Conservation (phyloP, 2,113 vertebrate species). For the Phaethon lepturus region DNA sequence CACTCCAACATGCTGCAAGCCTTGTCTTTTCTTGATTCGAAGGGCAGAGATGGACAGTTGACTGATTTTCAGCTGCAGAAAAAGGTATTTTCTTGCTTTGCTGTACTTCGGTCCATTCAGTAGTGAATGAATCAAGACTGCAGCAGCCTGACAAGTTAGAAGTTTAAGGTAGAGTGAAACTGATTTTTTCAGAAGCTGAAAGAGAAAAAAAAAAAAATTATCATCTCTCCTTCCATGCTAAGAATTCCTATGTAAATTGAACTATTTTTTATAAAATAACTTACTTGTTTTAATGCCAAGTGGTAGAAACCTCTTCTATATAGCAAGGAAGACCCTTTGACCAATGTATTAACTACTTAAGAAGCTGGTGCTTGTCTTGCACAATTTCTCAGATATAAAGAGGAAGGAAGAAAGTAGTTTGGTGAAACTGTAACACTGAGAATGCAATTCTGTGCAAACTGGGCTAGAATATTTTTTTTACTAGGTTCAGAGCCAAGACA, state of each 20-base stretch:
- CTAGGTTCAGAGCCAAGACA: constrained; percentile 1
- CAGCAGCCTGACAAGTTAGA: background rate
- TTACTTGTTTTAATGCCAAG: background rate
- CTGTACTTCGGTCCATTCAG: background rate
- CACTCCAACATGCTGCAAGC: background rate
- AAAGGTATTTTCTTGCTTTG: background rate
- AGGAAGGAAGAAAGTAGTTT: background rate
- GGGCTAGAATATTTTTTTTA: background rate
- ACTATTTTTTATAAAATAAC: background rate
- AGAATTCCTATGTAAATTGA: background rate
- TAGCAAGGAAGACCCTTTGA: background rate
- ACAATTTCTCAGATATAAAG: background rate
- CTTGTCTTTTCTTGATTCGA: background rate
- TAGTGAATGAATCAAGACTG: background rate
- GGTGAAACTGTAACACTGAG: background rate
- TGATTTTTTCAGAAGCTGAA: background rate
- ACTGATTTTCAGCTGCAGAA: background rate
- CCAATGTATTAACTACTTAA: background rate
- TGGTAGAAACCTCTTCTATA: background rate
- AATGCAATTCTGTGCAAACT: background rate
- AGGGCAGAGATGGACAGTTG: background rate
- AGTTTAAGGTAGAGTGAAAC: background rate
- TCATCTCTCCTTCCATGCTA: background rate
- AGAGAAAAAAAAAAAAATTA: background rate
- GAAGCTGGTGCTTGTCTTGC: background rate